These are phyloP conservation scores for Oncopodura yosiiana DNA, from an alignment of 1,140 invertebrate species.

Conservation along the genomic window DNA sequence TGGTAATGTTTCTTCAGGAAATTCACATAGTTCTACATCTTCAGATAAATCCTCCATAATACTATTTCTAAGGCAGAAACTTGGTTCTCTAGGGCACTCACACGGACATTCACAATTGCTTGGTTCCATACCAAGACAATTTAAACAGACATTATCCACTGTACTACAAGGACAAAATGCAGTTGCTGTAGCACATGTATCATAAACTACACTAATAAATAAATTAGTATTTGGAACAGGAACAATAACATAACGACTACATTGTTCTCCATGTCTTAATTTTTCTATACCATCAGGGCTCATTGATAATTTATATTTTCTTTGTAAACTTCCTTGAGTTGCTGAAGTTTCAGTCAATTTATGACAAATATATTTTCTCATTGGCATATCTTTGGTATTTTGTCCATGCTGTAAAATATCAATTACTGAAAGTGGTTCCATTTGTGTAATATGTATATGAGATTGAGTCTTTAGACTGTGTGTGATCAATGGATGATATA, in stretches of 20 bases:
- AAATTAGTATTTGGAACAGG: slow-evolving; percentile 72
- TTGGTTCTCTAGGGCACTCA: slow-evolving; percentile 69
- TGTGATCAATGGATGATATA: slow-evolving; percentile 76
- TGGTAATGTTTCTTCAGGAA: slow-evolving; percentile 16
- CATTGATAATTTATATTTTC: slow-evolving; percentile 73
- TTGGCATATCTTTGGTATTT: slow-evolving; percentile 65
- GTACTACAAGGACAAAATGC: slow-evolving; percentile 90
- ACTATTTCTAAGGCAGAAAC: slow-evolving; percentile 45
- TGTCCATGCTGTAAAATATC: slow-evolving; percentile 58
- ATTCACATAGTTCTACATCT: slow-evolving; percentile 21
- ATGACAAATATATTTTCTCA: slow-evolving; percentile 65
- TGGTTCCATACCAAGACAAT: slow-evolving; percentile 88
- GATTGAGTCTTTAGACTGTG: slow-evolving; percentile 46
- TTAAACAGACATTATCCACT: slow-evolving; percentile 75
- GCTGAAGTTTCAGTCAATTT: slow-evolving; percentile 45
- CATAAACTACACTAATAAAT: slow-evolving; percentile 78
- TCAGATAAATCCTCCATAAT: slow-evolving; percentile 8
- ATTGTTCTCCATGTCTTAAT: slow-evolving; percentile 76
- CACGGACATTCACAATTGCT: slow-evolving; percentile 91
- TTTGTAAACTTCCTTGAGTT: slow-evolving; percentile 60
- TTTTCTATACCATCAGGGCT: slow-evolving; percentile 60
- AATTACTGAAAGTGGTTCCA: slow-evolving; percentile 73
- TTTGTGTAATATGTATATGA: slow-evolving; percentile 63
- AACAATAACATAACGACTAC: slow-evolving; percentile 76
- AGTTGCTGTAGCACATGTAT: slow-evolving; percentile 62